Base-by-base conservation (phyloP, 2,113 vertebrate genomes). In the Copsychus sechellarum region DNA sequence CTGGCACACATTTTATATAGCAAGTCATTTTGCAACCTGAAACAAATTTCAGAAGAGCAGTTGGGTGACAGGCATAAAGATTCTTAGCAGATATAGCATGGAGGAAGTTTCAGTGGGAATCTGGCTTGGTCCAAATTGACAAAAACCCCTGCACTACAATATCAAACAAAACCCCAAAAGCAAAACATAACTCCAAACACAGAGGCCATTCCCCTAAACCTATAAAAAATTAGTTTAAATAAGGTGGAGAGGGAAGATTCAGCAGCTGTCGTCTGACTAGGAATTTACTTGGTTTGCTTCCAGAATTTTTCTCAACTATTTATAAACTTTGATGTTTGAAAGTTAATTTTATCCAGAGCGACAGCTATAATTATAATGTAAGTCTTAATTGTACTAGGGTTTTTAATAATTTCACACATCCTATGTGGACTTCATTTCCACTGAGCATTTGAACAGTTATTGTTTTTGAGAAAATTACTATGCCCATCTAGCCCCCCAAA, bases 21-120 rank as follows among this genome's bases (percentile, higher is more conserved):
- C 14, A 81, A 81, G 36, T 53, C 48, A 45, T 80, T 90, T 67
- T 66, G 17, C 25, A 88, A 24, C 47, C 31, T 53, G 54, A 57
- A 84, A 56, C n/a, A 70, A 86, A 89, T 48, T 69, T 76, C 31
- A 73, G 62, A 91, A 80, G 64, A 77, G 24, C 28, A 53, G 20
- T 6, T 67, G 54, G 14, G n/a, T 74, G 50, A 77, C 13, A 34
- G 6, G 11, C 12, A 51, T 67, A 51, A 73, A 47, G n/a, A 61
- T 40, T 24, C 16, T 34, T 12, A 12, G 16, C 23, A 66, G 31
- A 38, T 51, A 40, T 3, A 54, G 22, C 6, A 4, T 7, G 3
- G 7, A 58, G 24, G 9, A 29, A 51, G 9, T 40, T 72, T 64
- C 34, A 53, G 1, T 51, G 38, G 20, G 29, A 78, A 85, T 34